phyloP scores from a whole-genome alignment of 1,140 invertebrate species.

The Linepithema humile region DNA sequence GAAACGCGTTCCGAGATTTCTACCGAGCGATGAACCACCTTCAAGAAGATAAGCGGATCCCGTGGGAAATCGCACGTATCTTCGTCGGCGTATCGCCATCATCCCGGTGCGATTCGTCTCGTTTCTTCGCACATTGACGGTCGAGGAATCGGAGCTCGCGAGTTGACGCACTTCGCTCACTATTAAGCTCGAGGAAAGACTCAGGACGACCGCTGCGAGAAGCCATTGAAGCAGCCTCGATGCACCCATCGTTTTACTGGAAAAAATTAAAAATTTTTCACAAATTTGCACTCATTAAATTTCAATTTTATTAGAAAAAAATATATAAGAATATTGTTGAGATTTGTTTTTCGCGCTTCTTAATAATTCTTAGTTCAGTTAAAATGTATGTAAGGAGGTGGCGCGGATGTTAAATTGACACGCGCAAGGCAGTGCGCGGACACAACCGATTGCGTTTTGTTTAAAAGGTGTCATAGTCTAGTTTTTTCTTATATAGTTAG shows the following conservation, averaged over 20 bases:
- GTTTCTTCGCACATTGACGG: not conserved
- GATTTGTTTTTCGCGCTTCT: too few relatives aligned
- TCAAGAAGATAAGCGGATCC: conserved; percentile 72
- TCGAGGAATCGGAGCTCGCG: not conserved
- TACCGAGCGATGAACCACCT: conserved; percentile 57
- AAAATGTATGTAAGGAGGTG: too few relatives aligned
- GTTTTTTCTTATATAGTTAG: too few relatives aligned
- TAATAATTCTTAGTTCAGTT: too few relatives aligned
- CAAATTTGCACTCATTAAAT: too few relatives aligned
- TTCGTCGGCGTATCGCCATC: conserved; percentile 64
- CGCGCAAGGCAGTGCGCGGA: too few relatives aligned
- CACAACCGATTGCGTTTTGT: too few relatives aligned
- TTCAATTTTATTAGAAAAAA: too few relatives aligned
- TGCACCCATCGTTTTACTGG: conserved; percentile 75
- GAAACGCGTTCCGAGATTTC: conserved; percentile 74
- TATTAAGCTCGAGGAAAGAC: conserved; percentile 57
- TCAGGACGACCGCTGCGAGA: conserved; percentile 75
- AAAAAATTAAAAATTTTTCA: conserved; percentile 34
- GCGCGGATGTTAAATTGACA: too few relatives aligned
- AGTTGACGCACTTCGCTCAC: not conserved
- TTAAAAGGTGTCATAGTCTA: too few relatives aligned
- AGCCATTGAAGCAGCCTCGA: conserved; percentile 77
- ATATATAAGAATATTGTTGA: too few relatives aligned
- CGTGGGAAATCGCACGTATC: conserved; percentile 74
- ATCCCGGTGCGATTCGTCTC: conserved; percentile 48